Conservation (phyloP, 2,113 vertebrate genomes). For the Hypomesus transpacificus region DNA sequence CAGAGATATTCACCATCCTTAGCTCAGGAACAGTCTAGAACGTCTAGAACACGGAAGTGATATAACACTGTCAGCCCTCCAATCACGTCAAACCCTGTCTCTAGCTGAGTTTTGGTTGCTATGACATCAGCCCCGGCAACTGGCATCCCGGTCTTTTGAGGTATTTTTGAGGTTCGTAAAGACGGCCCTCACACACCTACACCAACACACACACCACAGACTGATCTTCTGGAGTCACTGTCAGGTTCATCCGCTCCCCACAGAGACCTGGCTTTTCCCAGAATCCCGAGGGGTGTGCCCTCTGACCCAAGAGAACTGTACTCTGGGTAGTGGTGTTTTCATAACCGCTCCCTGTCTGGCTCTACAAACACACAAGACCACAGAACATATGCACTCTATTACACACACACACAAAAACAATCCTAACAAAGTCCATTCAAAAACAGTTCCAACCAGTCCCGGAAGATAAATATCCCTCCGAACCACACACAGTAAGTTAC, state of each 20-base stretch:
- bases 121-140: not conserved
- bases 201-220: slow-evolving; percentile 8
- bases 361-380: slow-evolving; percentile 61
- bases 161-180: not conserved
- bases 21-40: too few species aligned
- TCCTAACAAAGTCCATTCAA: not conserved
- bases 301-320: slow-evolving; percentile 57
- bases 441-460: slow-evolving; percentile 4
- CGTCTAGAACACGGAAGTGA: too few species aligned
- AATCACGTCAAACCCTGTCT: too few species aligned
- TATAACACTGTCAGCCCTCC: too few species aligned
- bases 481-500: slow-evolving; percentile 16
- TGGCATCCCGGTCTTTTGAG: not conserved
- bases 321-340: slow-evolving; percentile 61
- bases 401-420: slow-evolving; percentile 16
- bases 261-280: slow-evolving; percentile 52
- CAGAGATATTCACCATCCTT: too few species aligned
- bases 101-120: not conserved
- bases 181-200: not conserved
- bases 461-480: not conserved
- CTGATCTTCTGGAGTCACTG: slow-evolving; percentile 21
- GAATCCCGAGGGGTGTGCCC: slow-evolving; percentile 46
- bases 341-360: slow-evolving; percentile 58
- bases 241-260: slow-evolving; percentile 44
- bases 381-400: slow-evolving; percentile 61